Evolutionary conservation across 2,888 invertebrate genomes (phyloP).

Genomic region (Cyclophora albipunctata): DNA sequence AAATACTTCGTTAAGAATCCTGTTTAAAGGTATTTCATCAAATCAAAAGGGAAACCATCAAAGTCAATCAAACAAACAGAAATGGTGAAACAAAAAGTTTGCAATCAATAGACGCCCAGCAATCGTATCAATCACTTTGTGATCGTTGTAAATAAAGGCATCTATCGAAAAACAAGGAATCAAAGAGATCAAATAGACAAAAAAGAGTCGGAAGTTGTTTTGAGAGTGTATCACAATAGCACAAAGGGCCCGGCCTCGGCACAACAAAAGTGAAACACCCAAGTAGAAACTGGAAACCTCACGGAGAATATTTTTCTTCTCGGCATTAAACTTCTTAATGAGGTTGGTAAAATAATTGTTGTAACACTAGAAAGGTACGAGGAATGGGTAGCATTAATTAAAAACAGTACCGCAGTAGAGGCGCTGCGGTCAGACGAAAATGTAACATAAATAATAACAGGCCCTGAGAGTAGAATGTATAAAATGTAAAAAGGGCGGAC

Average conservation of each 20-base stretch:
- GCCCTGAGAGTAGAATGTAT: conserved; percentile 49
- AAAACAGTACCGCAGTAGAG: conserved; percentile 53
- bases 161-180: conserved; percentile 40
- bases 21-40: neutral
- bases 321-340: conserved; percentile 64
- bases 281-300: conserved; percentile 42
- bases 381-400: conserved; percentile 65
- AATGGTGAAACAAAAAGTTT: conserved; percentile 16
- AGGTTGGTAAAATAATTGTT: conserved; percentile 67
- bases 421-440: conserved; percentile 58
- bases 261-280: conserved; percentile 32
- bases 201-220: conserved; percentile 39
- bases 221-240: conserved; percentile 41
- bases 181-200: conserved; percentile 40
- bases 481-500: conserved; percentile 55
- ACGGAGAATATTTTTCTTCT: conserved; percentile 54
- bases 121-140: conserved; percentile 42
- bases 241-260: conserved; percentile 32
- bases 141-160: conserved; percentile 37
- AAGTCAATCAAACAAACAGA: conserved; percentile 10
- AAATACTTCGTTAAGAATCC: no score
- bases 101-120: conserved; percentile 12
- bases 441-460: conserved; percentile 67
- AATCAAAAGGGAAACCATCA: conserved; percentile 11
- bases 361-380: conserved; percentile 66